Evolutionary conservation across 2,113 vertebrate species (phyloP).

Genomic region (Gila orcuttii): DNA sequence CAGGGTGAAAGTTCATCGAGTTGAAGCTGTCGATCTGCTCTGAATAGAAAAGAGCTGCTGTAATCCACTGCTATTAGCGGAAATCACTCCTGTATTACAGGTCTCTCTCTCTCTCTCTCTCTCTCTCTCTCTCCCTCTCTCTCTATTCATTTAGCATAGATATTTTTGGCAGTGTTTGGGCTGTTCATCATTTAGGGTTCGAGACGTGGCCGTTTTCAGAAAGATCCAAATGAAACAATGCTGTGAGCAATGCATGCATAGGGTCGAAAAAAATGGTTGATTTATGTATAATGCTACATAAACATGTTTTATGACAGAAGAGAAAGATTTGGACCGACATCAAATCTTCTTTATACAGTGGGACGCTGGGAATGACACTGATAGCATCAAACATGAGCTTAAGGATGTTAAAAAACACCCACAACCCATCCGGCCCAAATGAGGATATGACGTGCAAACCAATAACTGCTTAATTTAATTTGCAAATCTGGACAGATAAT

Average conservation of each 20-base stretch:
- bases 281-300: neutral
- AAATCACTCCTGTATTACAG: conserved; percentile 27
- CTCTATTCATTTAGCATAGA: conserved; percentile 39
- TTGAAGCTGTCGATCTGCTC: conserved; percentile 41
- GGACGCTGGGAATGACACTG: neutral
- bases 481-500: neutral
- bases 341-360: neutral
- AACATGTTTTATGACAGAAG: neutral
- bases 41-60: conserved; percentile 39
- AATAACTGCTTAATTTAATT: neutral
- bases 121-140: neutral
- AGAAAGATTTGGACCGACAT: conserved; percentile 5
- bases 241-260: conserved; percentile 10
- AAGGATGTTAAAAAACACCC: neutral
- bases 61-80: conserved; percentile 39
- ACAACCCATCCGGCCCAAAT: neutral
- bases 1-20: conserved; percentile 44
- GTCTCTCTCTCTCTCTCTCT: neutral
- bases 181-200: conserved; percentile 48
- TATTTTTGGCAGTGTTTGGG: conserved; percentile 52
- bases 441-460: neutral
- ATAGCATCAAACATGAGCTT: neutral
- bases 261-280: neutral
- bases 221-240: conserved; percentile 31
- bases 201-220: conserved; percentile 34